These are phyloP conservation scores for Mastomys coucha DNA, from an alignment of 2,113 vertebrate genomes.

Conservation along the genomic window DNA sequence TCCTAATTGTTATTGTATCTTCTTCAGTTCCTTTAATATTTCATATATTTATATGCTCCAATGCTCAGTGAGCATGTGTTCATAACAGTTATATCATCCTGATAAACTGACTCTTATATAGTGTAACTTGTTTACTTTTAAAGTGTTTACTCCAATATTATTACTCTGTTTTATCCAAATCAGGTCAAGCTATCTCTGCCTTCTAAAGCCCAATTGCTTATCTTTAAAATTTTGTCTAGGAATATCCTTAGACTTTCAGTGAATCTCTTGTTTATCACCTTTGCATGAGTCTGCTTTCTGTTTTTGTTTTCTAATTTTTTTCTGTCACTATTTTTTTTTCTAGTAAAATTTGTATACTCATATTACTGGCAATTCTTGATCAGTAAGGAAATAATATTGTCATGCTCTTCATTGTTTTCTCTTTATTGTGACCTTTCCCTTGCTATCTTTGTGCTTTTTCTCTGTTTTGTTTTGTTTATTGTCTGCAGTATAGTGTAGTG, in stretches of 20 bases:
- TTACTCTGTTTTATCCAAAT: not conserved
- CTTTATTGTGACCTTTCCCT: too few species aligned
- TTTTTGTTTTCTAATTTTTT: not conserved
- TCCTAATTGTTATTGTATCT: too few species aligned
- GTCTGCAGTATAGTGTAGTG: not conserved
- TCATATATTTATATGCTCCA: not conserved
- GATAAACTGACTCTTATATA: not conserved
- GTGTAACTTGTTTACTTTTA: not conserved
- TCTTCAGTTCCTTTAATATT: not conserved
- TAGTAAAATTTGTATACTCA: not conserved
- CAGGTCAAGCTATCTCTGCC: too few species aligned
- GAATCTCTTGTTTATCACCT: not conserved
- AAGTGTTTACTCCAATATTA: not conserved
- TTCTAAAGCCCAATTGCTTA: not conserved
- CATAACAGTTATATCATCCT: not conserved
- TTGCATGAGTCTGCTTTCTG: not conserved
- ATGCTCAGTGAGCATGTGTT: not conserved
- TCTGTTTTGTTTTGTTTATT: not conserved
- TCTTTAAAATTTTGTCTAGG: not conserved
- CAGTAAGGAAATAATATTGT: not conserved
- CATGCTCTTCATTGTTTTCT: not conserved
- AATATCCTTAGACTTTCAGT: not conserved
- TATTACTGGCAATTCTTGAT: not conserved
- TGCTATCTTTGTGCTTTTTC: not conserved
- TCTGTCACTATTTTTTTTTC: not conserved